A percentile compares a stretch with the other conserved stretches of the same genome.
These are phyloP conservation scores for Oenanthe melanoleuca DNA, from an alignment of 2,113 vertebrate genomes.

Conservation along the genomic window DNA sequence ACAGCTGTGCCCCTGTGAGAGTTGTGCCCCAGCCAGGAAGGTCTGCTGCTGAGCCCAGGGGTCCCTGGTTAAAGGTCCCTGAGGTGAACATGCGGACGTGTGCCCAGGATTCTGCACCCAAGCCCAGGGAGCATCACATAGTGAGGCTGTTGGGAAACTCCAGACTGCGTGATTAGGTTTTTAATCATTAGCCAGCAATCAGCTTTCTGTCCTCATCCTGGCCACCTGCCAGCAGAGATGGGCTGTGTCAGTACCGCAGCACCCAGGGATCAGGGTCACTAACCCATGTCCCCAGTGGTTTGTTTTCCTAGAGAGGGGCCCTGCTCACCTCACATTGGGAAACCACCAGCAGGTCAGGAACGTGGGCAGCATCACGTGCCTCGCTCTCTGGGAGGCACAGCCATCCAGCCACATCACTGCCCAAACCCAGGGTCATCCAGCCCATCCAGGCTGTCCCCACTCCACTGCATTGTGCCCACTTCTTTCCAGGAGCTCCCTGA, in stretches of 20 bases:
- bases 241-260: accelerated
- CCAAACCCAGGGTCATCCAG: accelerated
- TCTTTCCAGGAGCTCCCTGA: conserved; percentile 86
- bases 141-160: conserved; percentile 13
- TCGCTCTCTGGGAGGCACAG: not conserved
- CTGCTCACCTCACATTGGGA: not conserved
- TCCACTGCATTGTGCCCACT: not conserved
- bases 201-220: not conserved
- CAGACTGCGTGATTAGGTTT: not conserved
- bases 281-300: not conserved
- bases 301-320: not conserved
- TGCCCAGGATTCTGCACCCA: not conserved
- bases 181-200: conserved; percentile 40
- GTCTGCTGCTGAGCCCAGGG: not conserved
- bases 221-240: not conserved
- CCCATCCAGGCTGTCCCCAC: accelerated
- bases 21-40: not conserved
- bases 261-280: not conserved
- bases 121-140: accelerated
- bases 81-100: not conserved
- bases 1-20: not conserved
- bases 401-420: not conserved
- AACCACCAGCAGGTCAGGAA: not conserved
- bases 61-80: not conserved
- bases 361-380: accelerated